Percentiles rank a stretch among this genome's conserved stretches.
These are phyloP conservation scores for Scaptodrosophila lebanonensis DNA, from an alignment of 1,140 invertebrate species.

Conservation along the genomic window DNA sequence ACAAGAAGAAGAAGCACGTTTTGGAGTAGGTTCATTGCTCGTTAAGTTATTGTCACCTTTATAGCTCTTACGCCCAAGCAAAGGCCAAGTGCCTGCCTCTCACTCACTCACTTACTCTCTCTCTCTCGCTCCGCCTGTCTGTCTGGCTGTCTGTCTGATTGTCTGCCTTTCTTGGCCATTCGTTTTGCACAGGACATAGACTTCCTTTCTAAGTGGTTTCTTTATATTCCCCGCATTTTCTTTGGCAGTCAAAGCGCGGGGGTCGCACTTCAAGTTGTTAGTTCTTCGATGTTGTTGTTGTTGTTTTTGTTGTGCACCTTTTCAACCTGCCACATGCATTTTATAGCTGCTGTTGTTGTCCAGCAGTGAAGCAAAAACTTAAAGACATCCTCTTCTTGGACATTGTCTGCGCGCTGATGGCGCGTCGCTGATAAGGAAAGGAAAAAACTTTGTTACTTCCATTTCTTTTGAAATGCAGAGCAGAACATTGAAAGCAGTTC, in stretches of 20 bases:
- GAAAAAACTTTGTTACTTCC: conserved; percentile 23
- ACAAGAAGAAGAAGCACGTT: conserved; percentile 20
- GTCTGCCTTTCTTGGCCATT: not conserved
- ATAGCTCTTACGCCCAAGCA: conserved; percentile 45
- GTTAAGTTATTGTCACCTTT: conserved; percentile 75
- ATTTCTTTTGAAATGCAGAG: conserved; percentile 17
- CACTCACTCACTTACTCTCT: too few species aligned
- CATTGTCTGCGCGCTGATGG: conserved; percentile 27
- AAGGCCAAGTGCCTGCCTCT: too few species aligned
- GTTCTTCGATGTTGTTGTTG: conserved; percentile 11
- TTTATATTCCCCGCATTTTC: conserved; percentile 4
- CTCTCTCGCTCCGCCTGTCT: too few species aligned
- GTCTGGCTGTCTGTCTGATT: conserved; percentile 26
- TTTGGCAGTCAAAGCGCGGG: not conserved
- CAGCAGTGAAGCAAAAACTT: too few species aligned
- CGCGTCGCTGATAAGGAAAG: conserved; percentile 38
- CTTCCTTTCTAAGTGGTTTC: conserved; percentile 38
- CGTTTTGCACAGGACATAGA: conserved; percentile 56
- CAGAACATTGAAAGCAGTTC: not conserved
- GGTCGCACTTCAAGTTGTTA: conserved; percentile 18
- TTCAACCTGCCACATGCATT: too few species aligned
- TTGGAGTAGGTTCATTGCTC: conserved; percentile 65
- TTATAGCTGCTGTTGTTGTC: too few species aligned
- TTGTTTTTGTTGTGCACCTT: not conserved
- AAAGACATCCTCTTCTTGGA: not conserved